These are phyloP conservation scores for Spinibarbus caldwelli DNA, from an alignment of 2,797 vertebrate species.

Conservation along the genomic window DNA sequence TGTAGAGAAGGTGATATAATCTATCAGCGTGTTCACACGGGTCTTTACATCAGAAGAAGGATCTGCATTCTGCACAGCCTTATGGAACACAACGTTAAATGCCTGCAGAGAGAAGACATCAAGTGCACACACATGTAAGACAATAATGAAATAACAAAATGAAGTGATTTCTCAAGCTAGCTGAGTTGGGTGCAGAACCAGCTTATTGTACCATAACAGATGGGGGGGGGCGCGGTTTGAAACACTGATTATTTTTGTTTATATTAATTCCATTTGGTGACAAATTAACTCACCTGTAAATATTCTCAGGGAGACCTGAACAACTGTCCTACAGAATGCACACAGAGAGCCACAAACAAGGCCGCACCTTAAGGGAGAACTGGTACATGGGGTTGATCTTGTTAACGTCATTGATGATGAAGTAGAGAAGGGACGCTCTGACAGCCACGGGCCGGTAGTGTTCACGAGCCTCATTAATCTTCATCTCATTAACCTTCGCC, in stretches of 20 bases:
- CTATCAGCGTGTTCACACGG: slow-evolving; percentile 76
- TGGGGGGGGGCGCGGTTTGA: background rate
- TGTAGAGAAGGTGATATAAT: slow-evolving; percentile 79
- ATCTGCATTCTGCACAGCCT: slow-evolving; percentile 76
- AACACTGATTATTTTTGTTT: background rate
- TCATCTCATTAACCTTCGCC: slow-evolving; percentile 83
- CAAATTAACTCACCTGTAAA: background rate
- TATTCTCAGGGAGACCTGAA: background rate
- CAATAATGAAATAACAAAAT: background rate
- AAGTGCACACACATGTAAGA: background rate
- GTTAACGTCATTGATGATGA: slow-evolving; percentile 86
- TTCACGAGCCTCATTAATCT: slow-evolving; percentile 83
- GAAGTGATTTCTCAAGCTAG: background rate
- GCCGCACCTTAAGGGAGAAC: slow-evolving; percentile 73
- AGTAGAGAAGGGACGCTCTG: slow-evolving; percentile 83
- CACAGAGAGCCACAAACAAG: background rate
- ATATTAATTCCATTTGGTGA: background rate
- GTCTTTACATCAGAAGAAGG: slow-evolving; percentile 71
- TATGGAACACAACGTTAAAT: slow-evolving; percentile 85
- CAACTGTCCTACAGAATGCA: background rate
- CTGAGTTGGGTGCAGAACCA: background rate
- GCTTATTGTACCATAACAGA: background rate
- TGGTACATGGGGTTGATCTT: slow-evolving; percentile 90
- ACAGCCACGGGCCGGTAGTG: slow-evolving; percentile 83
- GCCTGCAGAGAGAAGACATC: slow-evolving; percentile 67